Conservation (phyloP, 35 echinoderm and acorn worm species). For the Lytechinus variegatus region DNA sequence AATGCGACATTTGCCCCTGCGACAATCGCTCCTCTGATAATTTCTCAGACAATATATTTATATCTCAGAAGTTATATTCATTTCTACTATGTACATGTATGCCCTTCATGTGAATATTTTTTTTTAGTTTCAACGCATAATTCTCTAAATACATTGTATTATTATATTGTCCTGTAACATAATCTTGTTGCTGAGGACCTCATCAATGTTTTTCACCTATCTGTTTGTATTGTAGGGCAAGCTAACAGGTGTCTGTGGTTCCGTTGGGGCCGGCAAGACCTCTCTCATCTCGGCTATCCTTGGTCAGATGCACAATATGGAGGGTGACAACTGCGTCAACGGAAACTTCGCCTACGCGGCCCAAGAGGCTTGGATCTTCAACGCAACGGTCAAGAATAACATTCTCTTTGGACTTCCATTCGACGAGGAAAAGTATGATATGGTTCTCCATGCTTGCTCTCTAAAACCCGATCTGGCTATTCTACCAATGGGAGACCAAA, state of each 20-base stretch:
- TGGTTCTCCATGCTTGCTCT: constrained; percentile 67
- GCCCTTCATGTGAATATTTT: too few relatives aligned
- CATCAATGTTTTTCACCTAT: not conserved
- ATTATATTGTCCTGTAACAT: too few relatives aligned
- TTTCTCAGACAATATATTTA: too few relatives aligned
- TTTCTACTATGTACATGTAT: too few relatives aligned
- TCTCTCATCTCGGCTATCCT: constrained; percentile 84
- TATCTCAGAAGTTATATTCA: too few relatives aligned
- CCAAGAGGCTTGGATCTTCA: constrained; percentile 96
- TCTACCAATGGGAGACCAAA: constrained; percentile 87
- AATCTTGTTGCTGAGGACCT: too few relatives aligned
- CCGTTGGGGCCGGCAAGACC: constrained; percentile 88
- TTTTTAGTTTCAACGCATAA: too few relatives aligned
- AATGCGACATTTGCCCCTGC: too few relatives aligned
- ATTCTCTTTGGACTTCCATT: constrained; percentile 89
- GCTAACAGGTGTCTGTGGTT: constrained; percentile 86
- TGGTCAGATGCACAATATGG: constrained; percentile 82
- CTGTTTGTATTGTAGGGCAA: constrained; percentile 59
- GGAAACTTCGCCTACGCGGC: constrained; percentile 88
- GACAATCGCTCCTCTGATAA: too few relatives aligned
- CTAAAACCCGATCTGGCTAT: constrained; percentile 86
- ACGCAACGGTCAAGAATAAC: constrained; percentile 88
- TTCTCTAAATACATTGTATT: too few relatives aligned
- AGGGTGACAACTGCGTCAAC: constrained; percentile 63
- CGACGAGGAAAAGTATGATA: constrained; percentile 83